phyloP scores from a whole-genome alignment of 2,113 vertebrate genomes.

The Acrocephalus arundinaceus region DNA sequence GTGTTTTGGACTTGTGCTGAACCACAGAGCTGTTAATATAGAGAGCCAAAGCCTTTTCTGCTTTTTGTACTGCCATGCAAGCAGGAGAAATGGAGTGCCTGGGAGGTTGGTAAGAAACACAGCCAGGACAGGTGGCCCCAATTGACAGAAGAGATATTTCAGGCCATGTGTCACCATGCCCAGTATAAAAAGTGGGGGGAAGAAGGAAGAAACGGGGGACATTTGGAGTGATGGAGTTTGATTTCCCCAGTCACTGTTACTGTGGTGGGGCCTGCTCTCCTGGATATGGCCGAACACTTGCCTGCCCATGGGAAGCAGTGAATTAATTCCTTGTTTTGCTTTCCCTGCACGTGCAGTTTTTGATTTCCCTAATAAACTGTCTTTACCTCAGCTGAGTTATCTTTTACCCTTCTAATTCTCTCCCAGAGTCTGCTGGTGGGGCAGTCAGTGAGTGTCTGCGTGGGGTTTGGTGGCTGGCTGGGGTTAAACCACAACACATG shows the following conservation, averaged over 20 bases:
- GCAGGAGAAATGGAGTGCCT: not conserved
- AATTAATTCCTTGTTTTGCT: not conserved
- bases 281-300: not conserved
- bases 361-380: not conserved
- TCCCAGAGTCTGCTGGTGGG: not conserved
- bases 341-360: not conserved
- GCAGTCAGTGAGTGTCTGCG: fast-evolving
- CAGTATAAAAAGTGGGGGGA: not conserved
- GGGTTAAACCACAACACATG: not conserved
- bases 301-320: not conserved
- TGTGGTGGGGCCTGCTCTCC: no score
- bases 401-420: not conserved
- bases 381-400: not conserved
- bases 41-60: not conserved
- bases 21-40: not conserved
- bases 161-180: not conserved
- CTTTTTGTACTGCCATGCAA: not conserved
- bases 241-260: not conserved
- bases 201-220: not conserved
- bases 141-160: not conserved
- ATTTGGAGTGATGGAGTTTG: not conserved
- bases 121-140: not conserved
- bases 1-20: not conserved
- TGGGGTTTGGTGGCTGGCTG: not conserved
- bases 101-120: not conserved